A percentile compares a stretch with the other conserved stretches of the same genome.
These are phyloP conservation scores for Julus scandinavius DNA, from an alignment of 2,888 invertebrate species.

Conservation along the genomic window DNA sequence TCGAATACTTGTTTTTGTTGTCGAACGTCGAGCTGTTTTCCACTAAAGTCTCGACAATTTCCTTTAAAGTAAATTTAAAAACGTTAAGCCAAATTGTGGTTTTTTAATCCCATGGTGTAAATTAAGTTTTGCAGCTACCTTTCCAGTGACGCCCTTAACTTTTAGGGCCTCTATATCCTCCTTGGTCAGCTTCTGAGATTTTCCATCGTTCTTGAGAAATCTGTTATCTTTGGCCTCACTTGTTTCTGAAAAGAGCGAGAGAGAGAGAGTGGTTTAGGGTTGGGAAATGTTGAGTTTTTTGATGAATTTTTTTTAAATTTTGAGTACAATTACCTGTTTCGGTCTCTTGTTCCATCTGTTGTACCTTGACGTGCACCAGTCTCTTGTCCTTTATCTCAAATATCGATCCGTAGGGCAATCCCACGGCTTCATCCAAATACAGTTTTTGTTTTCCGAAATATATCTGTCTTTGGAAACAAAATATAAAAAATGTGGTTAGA, in stretches of 20 bases:
- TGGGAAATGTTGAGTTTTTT: too few species aligned
- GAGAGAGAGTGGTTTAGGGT: too few species aligned
- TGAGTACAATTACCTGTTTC: background rate
- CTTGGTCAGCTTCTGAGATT: slow-evolving; percentile 83
- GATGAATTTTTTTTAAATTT: too few species aligned
- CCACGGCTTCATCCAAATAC: slow-evolving; percentile 75
- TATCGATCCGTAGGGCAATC: slow-evolving; percentile 77
- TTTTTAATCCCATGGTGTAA: too few species aligned
- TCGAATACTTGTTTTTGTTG: slow-evolving; percentile 84
- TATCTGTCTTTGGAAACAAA: slow-evolving; percentile 37
- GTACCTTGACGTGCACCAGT: background rate
- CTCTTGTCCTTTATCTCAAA: slow-evolving; percentile 73
- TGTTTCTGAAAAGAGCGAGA: background rate
- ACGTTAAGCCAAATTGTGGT: too few species aligned
- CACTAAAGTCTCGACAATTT: slow-evolving; percentile 87
- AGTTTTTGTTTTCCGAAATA: slow-evolving; percentile 72
- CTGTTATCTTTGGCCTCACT: slow-evolving; percentile 77
- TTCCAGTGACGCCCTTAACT: slow-evolving; percentile 78
- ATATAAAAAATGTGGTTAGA: background rate
- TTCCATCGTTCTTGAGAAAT: slow-evolving; percentile 80
- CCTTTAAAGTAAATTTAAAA: slow-evolving; percentile 62
- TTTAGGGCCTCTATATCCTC: slow-evolving; percentile 85
- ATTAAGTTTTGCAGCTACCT: slow-evolving; percentile 60
- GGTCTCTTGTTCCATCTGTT: background rate
- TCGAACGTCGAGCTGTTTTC: slow-evolving; percentile 91